Conservation (phyloP, 2,797 vertebrate genomes). For the Premnoplex brunnescens region DNA sequence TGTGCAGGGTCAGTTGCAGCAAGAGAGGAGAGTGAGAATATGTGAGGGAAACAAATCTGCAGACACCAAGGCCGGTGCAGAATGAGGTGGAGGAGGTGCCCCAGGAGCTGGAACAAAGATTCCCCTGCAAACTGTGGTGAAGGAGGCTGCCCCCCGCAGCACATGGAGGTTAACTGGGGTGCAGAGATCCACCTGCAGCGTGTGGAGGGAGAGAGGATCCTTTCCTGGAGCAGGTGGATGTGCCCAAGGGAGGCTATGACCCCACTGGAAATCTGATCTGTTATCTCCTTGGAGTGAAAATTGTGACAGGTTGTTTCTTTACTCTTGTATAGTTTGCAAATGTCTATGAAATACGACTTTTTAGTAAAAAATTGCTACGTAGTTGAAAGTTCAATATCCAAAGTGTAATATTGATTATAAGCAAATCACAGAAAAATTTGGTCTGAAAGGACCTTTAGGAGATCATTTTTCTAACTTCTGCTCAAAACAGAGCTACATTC, state of each 20-base stretch:
- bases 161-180: background rate
- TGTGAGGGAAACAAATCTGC: background rate
- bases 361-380: background rate
- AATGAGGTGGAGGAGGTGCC: background rate
- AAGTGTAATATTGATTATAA: background rate
- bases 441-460: background rate
- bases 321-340: background rate
- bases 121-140: accelerated
- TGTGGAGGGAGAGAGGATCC: background rate
- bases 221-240: background rate
- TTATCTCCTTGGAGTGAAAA: background rate
- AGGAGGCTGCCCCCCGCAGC: background rate
- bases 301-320: background rate
- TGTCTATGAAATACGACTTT: background rate
- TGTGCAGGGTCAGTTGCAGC: background rate
- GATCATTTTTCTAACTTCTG: background rate
- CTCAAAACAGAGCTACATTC: background rate
- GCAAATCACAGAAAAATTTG: background rate
- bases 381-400: background rate
- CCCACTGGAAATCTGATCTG: background rate
- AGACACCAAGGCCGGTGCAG: background rate
- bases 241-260: background rate
- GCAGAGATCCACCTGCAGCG: background rate
- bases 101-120: background rate
- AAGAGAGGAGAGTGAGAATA: background rate